phyloP scores from a whole-genome alignment of 2,888 invertebrate species.

The Pristionchus fissidentatus region DNA sequence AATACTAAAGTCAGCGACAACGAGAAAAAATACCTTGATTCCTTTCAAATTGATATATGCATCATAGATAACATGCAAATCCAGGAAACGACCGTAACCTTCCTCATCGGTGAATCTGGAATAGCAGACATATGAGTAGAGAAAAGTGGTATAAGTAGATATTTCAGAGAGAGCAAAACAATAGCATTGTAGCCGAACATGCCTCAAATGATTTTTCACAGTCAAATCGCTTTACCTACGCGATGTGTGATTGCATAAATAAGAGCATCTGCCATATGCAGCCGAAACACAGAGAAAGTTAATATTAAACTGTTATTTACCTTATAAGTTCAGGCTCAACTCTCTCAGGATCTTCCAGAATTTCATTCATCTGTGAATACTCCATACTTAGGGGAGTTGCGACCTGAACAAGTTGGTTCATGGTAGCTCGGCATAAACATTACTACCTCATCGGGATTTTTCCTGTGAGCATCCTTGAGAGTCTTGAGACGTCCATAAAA shows the following conservation, averaged over 20 bases:
- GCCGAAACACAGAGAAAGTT: too few relatives aligned
- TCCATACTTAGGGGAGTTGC: conserved; percentile 97
- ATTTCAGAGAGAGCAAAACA: background rate
- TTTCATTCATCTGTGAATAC: conserved; percentile 80
- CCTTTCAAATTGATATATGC: conserved; percentile 96
- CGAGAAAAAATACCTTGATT: conserved; percentile 82
- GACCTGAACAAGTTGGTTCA: conserved; percentile 79
- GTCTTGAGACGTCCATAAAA: conserved; percentile 93
- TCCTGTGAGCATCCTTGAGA: conserved; percentile 91
- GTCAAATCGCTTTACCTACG: too few relatives aligned
- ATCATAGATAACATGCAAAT: conserved; percentile 95
- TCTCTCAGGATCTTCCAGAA: conserved; percentile 71
- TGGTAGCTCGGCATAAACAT: background rate
- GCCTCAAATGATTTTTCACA: too few relatives aligned
- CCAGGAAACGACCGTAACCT: conserved; percentile 95
- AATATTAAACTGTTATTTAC: too few relatives aligned
- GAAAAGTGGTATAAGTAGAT: background rate
- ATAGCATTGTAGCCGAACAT: too few relatives aligned
- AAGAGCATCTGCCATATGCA: too few relatives aligned
- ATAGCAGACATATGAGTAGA: too few relatives aligned
- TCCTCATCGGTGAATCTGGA: conserved; percentile 99
- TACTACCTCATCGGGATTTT: conserved; percentile 70
- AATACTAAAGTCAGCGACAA: too few relatives aligned
- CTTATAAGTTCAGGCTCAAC: conserved; percentile 79
- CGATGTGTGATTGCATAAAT: too few relatives aligned